Base-by-base conservation (phyloP, 2,888 invertebrate species). In the Brachyptera risi region DNA sequence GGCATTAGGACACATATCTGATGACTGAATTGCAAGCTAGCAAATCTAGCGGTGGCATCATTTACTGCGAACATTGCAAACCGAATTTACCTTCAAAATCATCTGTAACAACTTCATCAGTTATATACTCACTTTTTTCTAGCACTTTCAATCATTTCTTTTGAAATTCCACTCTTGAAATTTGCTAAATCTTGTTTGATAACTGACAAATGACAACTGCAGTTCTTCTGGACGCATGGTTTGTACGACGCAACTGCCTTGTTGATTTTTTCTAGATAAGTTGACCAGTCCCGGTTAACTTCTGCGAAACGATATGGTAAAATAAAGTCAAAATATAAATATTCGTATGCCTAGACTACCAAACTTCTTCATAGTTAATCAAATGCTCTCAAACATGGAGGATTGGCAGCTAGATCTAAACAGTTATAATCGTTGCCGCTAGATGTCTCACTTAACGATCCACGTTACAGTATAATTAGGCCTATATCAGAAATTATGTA, bases 81-180 rank as follows among this genome's bases (percentile, higher is more conserved):
- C n/a, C n/a, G n/a, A n/a, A n/a, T n/a, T 31, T 31, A 7, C 31
- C 11, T 31, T 31, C 31, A 5, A 7, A 31, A 31, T 5, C 31
- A 31, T 31, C 31, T 7, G 7, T 7, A 31, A 19, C 19, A 9
- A 17, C 5, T 58, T 37, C 37, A 27, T 26, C 37, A n/a, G 40
- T 37, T 17, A 13, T 27, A 19, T 51, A 49, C 62, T 64, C 61
- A 66, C 37, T 64, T 67, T 64, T 66, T 64, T 62, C 47, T 76
- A 37, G 88, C 83, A 49, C 74, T 72, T 42, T 84, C 76, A 66
- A 94, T 81, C 72, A 83, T 77, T 65, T 85, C 78, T 68, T 81
- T 78, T 0, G 80, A 83, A 62, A 96, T 90, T 44, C 93, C 93
- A 47, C 72, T 71, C 67, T 79, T 76, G 74, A 89, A 96, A 4